Base-by-base conservation (phyloP, 2,888 invertebrate genomes). In the Coelinius sp. region DNA sequence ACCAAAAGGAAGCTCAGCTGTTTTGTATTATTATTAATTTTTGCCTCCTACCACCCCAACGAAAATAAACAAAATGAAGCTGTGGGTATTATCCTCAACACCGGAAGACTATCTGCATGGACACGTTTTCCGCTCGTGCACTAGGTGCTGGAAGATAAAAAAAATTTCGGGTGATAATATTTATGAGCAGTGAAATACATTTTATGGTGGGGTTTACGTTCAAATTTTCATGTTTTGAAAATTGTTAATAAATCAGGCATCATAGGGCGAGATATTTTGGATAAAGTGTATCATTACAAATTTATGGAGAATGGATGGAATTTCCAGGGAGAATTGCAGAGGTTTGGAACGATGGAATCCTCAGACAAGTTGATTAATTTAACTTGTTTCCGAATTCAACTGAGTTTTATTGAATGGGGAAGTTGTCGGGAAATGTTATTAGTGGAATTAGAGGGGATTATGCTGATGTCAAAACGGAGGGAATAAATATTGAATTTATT, bases 401-500 rank as follows among this genome's bases (percentile, higher is more conserved):
- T 24, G 53, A 25, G n/a, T 53, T 53, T 25, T 53, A 53, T 53
- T n/a, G 10, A 53, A n/a, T 53, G 4, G 25, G 17, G n/a, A n/a
- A 31, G 25, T 12, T 25, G 10, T 53, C 6, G 25, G 14, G 49
- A 22, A 49, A 49, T 20, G 20, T 49, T 49, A 20, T 49, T 49
- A 20, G 49, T 22, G 5, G 20, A 20, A 49, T 49, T 14, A 17
- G 20, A 8, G 20, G 22, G n/a, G n/a, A 17, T 49, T 1, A 20
- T 10, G 49, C 20, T 49, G n/a, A n/a, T n/a, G n/a, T n/a, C n/a
- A n/a, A 14, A 17, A 22, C 17, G 20, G 17, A 49, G 20, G 17
- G 49, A 49, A 20, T 49, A 49, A 49, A 49, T 49, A 49, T 49
- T 20, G 49, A 49, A 49, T 49, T 49, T 49, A 49, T 49, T 49